Evolutionary conservation across 1,140 invertebrate species (phyloP).

Genomic region (Aphelinus certus): DNA sequence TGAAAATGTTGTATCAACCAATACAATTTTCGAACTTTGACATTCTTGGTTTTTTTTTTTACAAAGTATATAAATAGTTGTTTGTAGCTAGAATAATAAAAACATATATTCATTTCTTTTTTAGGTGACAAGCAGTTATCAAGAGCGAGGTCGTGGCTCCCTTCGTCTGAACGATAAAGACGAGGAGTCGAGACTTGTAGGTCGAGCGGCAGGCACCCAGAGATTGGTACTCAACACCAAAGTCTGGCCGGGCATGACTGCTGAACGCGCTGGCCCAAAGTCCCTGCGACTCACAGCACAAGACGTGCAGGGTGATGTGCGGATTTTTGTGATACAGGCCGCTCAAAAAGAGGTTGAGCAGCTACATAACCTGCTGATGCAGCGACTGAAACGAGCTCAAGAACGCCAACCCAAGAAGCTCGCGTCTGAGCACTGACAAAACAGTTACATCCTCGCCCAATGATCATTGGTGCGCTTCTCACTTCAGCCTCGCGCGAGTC

Average conservation of each 20-base stretch:
- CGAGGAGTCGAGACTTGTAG: slow-evolving; percentile 80
- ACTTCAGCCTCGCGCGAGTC: too few species aligned
- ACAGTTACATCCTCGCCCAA: too few species aligned
- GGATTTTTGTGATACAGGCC: slow-evolving; percentile 85
- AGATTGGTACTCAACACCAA: slow-evolving; percentile 93
- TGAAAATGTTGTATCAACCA: too few species aligned
- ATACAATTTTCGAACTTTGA: too few species aligned
- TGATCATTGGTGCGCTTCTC: too few species aligned
- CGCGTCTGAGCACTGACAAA: slow-evolving; percentile 59
- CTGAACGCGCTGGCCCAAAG: slow-evolving; percentile 86
- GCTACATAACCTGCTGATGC: slow-evolving; percentile 76
- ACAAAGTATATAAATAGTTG: too few species aligned
- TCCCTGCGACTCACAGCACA: slow-evolving; percentile 89
- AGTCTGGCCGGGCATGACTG: slow-evolving; percentile 92
- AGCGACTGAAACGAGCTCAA: slow-evolving; percentile 69
- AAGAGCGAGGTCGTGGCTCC: slow-evolving; percentile 88
- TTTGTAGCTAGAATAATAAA: not conserved
- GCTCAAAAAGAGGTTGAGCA: slow-evolving; percentile 81
- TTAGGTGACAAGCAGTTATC: slow-evolving; percentile 77
- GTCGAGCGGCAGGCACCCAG: slow-evolving; percentile 86
- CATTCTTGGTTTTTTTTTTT: slow-evolving; percentile 4
- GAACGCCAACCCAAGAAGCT: slow-evolving; percentile 60
- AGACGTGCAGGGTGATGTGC: slow-evolving; percentile 83
- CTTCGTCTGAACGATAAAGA: slow-evolving; percentile 87
- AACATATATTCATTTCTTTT: not conserved